Evolutionary conservation across 2,888 invertebrate genomes (phyloP).

Genomic region (Ptycholaimellus sp.): DNA sequence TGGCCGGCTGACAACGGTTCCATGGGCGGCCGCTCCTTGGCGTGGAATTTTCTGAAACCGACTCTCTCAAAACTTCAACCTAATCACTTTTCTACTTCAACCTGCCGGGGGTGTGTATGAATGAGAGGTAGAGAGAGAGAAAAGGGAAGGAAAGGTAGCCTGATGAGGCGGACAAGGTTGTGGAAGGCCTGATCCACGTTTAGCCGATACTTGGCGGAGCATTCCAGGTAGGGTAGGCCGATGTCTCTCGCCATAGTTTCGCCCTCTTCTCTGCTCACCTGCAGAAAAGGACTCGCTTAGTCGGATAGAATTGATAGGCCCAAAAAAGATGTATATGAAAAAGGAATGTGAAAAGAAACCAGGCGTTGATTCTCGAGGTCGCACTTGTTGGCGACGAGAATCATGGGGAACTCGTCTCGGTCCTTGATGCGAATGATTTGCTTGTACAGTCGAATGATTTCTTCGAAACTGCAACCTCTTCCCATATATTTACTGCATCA

Average conservation of each 20-base stretch:
- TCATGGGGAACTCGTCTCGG: constrained; percentile 89
- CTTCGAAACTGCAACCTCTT: constrained; percentile 63
- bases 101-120: too few species aligned
- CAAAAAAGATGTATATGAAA: too few species aligned
- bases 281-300: constrained; percentile 8
- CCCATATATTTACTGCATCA: too few species aligned
- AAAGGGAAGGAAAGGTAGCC: too few species aligned
- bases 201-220: constrained; percentile 79
- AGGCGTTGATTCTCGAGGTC: too few species aligned
- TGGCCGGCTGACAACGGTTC: background rate
- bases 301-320: background rate
- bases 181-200: constrained; percentile 90
- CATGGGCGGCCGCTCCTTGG: background rate
- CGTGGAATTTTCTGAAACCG: constrained; percentile 4
- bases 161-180: constrained; percentile 66
- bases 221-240: constrained; percentile 80
- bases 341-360: too few species aligned
- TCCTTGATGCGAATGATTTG: constrained; percentile 90
- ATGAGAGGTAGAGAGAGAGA: too few species aligned
- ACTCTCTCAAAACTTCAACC: too few species aligned
- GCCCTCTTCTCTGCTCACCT: constrained; percentile 64
- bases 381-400: constrained; percentile 83
- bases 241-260: constrained; percentile 61
- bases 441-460: constrained; percentile 74
- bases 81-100: too few species aligned